Base-by-base conservation (phyloP, 2,888 invertebrate species). In the Eledona agricola region DNA sequence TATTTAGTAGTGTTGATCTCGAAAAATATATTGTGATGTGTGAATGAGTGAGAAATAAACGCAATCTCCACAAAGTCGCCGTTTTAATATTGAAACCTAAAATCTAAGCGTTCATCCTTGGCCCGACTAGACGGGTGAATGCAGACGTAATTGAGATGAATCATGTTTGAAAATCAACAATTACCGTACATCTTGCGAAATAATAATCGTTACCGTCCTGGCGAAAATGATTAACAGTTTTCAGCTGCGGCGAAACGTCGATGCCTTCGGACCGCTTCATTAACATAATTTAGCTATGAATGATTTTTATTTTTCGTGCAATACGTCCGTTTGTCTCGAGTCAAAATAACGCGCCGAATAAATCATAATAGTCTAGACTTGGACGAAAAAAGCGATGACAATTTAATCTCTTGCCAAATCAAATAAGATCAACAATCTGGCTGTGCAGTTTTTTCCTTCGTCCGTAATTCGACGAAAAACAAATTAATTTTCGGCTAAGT, bases 381-480 rank as follows among this genome's bases (percentile, higher is more conserved):
- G 10, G 10, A 17, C 17, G 19, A 32, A 45, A 42, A 34, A 45
- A 13, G 45, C 22, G 45, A 45, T 22, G 45, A 45, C 45, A 45
- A 32, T 45, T 45, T 45, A 45, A 45, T 45, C 32, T n/a, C n/a
- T 32, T 17, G 28, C 26, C 23, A 38, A 25, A 12, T 38, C 28
- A 40, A 28, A 26, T 31, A 34, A 45, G 25, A 45, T 45, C 45
- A 45, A 45, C 45, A 45, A 45, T 34, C 45, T 45, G 45, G 31
- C 45, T 45, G 45, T 6, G 7, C 4, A 7, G 19, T 20, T 35
- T 35, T 35, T 12, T 11, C 3, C 11, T 3, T 22, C 10, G 17
- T 10, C 20, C 11, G 10, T 15, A 45, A 45, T 13, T 43, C 29
- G 45, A 25, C 9, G 34, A 45, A 45, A 45, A 34, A 26, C 32